These are phyloP conservation scores for Pachyseris speciosa DNA, from an alignment of 64 coral and sea anemone genomes.

Conservation along the genomic window DNA sequence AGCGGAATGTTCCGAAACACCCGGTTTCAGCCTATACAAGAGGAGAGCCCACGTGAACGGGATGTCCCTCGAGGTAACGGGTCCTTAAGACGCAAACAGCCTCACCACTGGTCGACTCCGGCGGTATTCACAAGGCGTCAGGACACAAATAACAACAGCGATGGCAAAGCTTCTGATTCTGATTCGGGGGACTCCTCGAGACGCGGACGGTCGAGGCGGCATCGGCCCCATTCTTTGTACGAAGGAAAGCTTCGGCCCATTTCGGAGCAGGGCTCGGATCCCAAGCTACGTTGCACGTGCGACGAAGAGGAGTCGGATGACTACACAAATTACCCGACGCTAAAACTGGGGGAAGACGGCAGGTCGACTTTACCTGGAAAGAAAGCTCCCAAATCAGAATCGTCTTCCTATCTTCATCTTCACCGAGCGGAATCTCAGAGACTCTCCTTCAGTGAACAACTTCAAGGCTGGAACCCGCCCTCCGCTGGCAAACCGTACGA, in stretches of 20 bases:
- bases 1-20: slow-evolving; percentile 36
- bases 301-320: slow-evolving; percentile 64
- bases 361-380: slow-evolving; percentile 59
- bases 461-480: slow-evolving; percentile 70
- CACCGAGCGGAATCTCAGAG: slow-evolving; percentile 10
- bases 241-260: slow-evolving; percentile 64
- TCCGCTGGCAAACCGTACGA: slow-evolving; percentile 27
- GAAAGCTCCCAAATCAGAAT: slow-evolving; percentile 36
- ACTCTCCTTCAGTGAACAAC: slow-evolving; percentile 37
- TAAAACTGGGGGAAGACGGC: slow-evolving; percentile 23
- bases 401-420: slow-evolving; percentile 35
- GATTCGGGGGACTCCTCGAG: slow-evolving; percentile 68
- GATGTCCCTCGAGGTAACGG: slow-evolving; percentile 36
- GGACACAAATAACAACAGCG: slow-evolving; percentile 63
- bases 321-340: background rate
- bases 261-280: slow-evolving; percentile 58
- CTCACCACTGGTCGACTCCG: slow-evolving; percentile 89
- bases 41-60: slow-evolving; percentile 50
- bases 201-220: slow-evolving; percentile 65
- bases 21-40: slow-evolving; percentile 65
- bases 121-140: slow-evolving; percentile 60
- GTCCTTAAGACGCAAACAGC: background rate
- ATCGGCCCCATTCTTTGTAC: slow-evolving; percentile 75
- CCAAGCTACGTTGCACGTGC: slow-evolving; percentile 77
- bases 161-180: slow-evolving; percentile 64